These are phyloP conservation scores for Batillaria attramentaria DNA, from an alignment of 1,140 invertebrate species.

Conservation along the genomic window DNA sequence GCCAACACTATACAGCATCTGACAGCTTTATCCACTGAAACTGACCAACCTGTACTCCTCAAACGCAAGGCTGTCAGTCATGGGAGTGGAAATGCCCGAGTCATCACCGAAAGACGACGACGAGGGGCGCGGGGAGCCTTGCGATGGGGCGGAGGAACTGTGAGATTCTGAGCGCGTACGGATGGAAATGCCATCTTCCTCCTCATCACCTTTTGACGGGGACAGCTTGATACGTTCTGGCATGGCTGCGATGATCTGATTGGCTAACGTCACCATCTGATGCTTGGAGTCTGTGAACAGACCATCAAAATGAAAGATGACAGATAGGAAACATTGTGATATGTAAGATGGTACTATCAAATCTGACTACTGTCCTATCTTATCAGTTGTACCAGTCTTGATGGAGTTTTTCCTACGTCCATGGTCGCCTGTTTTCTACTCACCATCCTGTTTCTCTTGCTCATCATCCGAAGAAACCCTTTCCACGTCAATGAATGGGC, in stretches of 20 bases:
- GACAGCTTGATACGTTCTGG: conserved; percentile 90
- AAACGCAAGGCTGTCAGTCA: conserved; percentile 69
- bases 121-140: conserved; percentile 62
- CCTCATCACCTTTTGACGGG: conserved; percentile 62
- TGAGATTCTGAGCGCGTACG: conserved; percentile 66
- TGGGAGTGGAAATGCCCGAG: conserved; percentile 69
- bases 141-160: conserved; percentile 64
- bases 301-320: no score
- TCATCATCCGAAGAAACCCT: conserved; percentile 80
- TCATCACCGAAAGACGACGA: conserved; percentile 68
- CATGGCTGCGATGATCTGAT: conserved; percentile 98
- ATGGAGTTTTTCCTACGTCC: neutral
- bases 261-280: conserved; percentile 89
- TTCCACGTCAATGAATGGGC: conserved; percentile 84
- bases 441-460: conserved; percentile 31
- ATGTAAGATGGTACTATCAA: no score
- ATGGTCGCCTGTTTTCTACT: no score
- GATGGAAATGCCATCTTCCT: conserved; percentile 41
- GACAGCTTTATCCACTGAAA: no score
- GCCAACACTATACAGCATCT: no score
- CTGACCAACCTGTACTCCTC: conserved; percentile 68
- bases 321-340: no score
- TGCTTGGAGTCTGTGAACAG: conserved; percentile 83
- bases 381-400: neutral
- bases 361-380: neutral